Evolutionary conservation across 1,140 invertebrate species (phyloP), one percentile per base, ranked within the genome.

Genomic region (Scaptomyza pallida): DNA sequence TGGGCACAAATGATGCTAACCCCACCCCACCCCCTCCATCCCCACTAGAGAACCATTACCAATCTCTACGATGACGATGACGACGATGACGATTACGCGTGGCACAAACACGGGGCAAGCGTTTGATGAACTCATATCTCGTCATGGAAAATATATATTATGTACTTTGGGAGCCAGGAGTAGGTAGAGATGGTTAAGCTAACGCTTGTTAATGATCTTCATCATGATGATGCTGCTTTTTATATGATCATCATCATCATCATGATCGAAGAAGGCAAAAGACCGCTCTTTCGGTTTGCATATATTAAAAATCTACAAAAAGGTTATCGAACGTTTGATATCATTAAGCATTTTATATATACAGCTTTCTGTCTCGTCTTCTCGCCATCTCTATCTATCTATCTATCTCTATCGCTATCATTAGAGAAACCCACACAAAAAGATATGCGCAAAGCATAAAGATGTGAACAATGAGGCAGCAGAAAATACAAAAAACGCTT

Each of bases 251-350:
- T 62, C 37, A 59, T 62, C 37, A 72, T 63, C 35, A 52, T 75
- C 54, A 43, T 41, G 23, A 72, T 23, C 21, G 43, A 74, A 57
- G 37, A 72, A 52, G 60, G 56, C 45, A 68, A 71, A 12, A 65
- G 4, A 30, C 63, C 23, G 8, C 10, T 60, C 19, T 59, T 59
- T 64, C 55, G 68, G 82, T 88, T 88, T 88, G 82, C 78, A 89
- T 88, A 89, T 88, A 88, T 89, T 88, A 79, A 88, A 88, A 81
- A 86, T 76, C 79, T 85, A 85, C 74, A 68, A 68, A 85, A 78
- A 88, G 86, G 86, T 89, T 89, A 89, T 89, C 86, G 86, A 89
- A 89, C 86, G 86, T 89, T 89, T 89, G 86, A 89, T 89, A 86
- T 89, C 81, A 89, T 89, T 86, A 89, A 57, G 71, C 78, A 81